Conservation (phyloP, 2,888 invertebrate genomes). For the Hydropsyche betteni region DNA sequence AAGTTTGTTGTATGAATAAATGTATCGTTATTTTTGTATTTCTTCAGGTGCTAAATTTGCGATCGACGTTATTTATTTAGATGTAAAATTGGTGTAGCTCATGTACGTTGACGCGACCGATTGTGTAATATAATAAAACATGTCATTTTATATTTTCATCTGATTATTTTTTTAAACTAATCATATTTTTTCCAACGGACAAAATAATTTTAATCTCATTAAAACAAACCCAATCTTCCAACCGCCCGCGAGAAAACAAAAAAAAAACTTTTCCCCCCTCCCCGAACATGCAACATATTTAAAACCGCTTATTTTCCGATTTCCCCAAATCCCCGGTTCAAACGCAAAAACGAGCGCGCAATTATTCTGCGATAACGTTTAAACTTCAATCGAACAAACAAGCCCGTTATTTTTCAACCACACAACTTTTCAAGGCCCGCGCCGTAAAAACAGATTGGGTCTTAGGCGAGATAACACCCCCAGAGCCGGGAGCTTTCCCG, state of each 20-base stretch:
- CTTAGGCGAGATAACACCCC: neutral
- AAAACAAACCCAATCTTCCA: no score
- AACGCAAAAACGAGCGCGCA: no score
- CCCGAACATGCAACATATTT: no score
- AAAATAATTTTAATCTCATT: no score
- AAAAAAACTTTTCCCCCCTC: no score
- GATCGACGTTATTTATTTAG: constrained; percentile 27
- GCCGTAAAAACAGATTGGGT: constrained; percentile 1
- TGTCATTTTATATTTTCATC: neutral
- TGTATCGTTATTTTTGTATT: constrained; percentile 28
- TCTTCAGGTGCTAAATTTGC: constrained; percentile 37
- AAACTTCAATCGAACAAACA: no score
- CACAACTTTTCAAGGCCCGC: constrained; percentile 1
- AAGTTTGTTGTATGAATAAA: constrained; percentile 19
- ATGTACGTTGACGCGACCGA: neutral
- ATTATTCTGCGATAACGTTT: no score
- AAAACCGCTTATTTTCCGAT: no score
- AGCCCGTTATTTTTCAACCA: neutral
- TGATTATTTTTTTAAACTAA: no score
- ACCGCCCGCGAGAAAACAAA: no score
- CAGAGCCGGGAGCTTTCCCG: constrained; percentile 5
- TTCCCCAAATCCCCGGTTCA: no score
- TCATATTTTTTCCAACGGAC: no score
- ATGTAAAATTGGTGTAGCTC: constrained; percentile 1
- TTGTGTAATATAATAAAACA: neutral